Conservation (phyloP, 1,140 invertebrate species). For the Paraescarpia echinospica region DNA sequence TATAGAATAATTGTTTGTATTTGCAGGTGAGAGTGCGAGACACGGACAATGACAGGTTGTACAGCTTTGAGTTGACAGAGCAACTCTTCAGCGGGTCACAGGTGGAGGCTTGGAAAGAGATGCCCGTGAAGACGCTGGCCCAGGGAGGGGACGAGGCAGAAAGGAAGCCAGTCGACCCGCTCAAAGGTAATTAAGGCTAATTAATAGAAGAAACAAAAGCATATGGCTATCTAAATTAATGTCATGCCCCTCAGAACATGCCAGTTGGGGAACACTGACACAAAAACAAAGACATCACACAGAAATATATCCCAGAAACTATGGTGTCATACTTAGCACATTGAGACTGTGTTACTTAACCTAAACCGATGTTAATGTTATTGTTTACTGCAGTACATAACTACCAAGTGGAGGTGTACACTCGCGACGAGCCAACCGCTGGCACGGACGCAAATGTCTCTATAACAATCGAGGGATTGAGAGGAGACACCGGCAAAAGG, state of each 20-base stretch:
- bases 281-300: neutral
- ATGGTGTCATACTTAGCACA: neutral
- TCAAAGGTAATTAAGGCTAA: neutral
- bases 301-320: neutral
- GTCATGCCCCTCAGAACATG: too few species aligned
- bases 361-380: neutral
- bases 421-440: conserved; percentile 35
- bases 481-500: conserved; percentile 41
- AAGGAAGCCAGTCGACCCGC: neutral
- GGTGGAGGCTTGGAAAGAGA: conserved; percentile 8
- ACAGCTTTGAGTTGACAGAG: conserved; percentile 10
- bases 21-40: neutral
- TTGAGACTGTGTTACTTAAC: neutral
- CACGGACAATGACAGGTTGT: neutral
- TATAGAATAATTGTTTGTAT: conserved; percentile 4
- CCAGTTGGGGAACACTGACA: too few species aligned
- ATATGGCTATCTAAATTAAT: too few species aligned
- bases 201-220: too few species aligned
- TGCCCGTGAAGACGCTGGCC: conserved; percentile 4
- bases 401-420: conserved; percentile 39
- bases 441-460: conserved; percentile 41
- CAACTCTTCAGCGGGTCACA: neutral
- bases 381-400: conserved; percentile 19
- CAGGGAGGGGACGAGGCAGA: neutral
- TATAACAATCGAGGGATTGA: conserved; percentile 37